These are phyloP conservation scores for Montipora capricornis DNA, from an alignment of 64 coral and sea anemone genomes.

Conservation along the genomic window DNA sequence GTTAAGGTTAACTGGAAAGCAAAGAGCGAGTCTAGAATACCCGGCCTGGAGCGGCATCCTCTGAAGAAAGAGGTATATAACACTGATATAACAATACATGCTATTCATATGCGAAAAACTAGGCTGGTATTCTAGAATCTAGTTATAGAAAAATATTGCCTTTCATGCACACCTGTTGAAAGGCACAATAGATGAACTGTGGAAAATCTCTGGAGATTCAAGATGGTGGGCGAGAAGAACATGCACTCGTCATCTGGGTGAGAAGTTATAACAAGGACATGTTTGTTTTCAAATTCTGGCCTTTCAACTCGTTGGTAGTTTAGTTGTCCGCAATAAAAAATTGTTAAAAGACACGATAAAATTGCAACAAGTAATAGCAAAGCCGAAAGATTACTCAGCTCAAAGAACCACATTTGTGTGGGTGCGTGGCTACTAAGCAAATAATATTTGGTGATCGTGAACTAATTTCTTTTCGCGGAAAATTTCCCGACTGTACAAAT, in stretches of 20 bases:
- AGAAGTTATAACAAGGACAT: conserved; percentile 81
- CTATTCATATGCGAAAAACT: no score
- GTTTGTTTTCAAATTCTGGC: conserved; percentile 48
- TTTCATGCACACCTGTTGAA: conserved; percentile 66
- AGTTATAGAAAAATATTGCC: no score
- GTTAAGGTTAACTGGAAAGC: background rate
- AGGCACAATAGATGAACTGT: conserved; percentile 84
- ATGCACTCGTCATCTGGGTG: conserved; percentile 99
- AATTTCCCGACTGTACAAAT: no score
- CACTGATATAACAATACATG: no score
- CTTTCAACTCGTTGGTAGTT: background rate
- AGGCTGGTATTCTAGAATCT: no score
- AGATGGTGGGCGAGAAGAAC: conserved; percentile 93
- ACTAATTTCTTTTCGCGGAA: no score
- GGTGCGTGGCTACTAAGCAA: conserved; percentile 31
- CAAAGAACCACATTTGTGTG: background rate
- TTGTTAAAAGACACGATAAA: background rate
- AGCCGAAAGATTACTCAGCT: background rate
- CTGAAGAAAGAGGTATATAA: no score
- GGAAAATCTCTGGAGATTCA: conserved; percentile 57
- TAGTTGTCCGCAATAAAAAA: conserved; percentile 9
- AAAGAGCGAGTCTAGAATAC: no score
- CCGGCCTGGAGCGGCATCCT: no score
- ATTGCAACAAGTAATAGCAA: conserved; percentile 27
- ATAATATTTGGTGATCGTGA: background rate